Conservation (phyloP, 1,140 invertebrate species). For the Bombyx mandarina region DNA sequence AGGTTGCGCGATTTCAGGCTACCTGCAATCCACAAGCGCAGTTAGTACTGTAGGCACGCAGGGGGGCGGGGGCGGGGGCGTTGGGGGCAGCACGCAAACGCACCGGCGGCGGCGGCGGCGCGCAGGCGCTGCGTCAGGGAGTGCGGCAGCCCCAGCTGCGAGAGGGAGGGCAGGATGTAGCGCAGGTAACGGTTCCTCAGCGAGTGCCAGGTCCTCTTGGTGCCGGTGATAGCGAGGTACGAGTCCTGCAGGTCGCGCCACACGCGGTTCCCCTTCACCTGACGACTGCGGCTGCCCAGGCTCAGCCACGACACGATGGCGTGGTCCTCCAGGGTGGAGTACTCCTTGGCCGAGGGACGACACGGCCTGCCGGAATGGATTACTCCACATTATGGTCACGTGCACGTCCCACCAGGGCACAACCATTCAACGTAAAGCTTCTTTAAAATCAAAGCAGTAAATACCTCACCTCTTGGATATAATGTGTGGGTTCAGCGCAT, state of each 20-base stretch:
- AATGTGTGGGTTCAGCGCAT: neutral
- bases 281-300: conserved; percentile 13
- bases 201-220: conserved; percentile 51
- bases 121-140: conserved; percentile 20
- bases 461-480: neutral
- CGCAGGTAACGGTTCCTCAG: conserved; percentile 57
- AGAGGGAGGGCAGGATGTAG: conserved; percentile 41
- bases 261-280: conserved; percentile 44
- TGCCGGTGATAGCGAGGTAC: conserved; percentile 17
- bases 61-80: neutral
- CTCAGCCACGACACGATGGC: conserved; percentile 34
- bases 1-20: conserved; percentile 8
- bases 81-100: neutral
- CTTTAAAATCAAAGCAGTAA: no score
- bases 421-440: neutral
- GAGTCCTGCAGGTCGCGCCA: conserved; percentile 32
- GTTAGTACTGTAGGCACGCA: neutral
- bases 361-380: neutral
- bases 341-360: conserved; percentile 23
- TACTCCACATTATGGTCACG: neutral
- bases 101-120: conserved; percentile 37
- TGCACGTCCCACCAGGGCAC: neutral
- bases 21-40: conserved; percentile 5
- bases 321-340: conserved; percentile 37
- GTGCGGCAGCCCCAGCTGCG: conserved; percentile 20